Evolutionary conservation across 2,113 vertebrate species (phyloP).

Genomic region (Poicephalus meyeri): DNA sequence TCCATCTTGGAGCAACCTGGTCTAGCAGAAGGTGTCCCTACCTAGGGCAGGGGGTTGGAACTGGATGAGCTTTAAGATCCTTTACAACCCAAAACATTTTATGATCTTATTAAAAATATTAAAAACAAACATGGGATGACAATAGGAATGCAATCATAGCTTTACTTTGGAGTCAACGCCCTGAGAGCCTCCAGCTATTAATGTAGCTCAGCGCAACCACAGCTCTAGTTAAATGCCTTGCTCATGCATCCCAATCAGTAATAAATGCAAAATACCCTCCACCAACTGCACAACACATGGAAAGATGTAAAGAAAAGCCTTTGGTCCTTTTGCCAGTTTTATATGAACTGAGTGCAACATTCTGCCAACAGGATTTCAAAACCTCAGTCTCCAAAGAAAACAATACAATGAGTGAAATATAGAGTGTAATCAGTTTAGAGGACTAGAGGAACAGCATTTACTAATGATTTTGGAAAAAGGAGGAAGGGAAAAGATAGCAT

Average conservation of each 20-base stretch:
- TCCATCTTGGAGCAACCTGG: neutral
- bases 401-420: constrained; percentile 60
- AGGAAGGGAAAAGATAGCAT: neutral
- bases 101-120: neutral
- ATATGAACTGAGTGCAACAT: too few species aligned
- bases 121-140: neutral
- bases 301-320: neutral
- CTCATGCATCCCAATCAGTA: neutral
- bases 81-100: neutral
- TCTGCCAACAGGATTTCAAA: constrained; percentile 70
- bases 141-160: neutral
- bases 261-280: neutral
- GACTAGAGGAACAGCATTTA: neutral
- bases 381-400: constrained; percentile 59
- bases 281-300: neutral
- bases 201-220: neutral
- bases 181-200: neutral
- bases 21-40: neutral
- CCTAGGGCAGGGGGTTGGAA: neutral
- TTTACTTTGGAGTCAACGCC: neutral
- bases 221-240: neutral
- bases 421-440: constrained; percentile 39
- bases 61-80: neutral
- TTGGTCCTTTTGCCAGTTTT: neutral
- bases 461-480: constrained; percentile 55